Evolutionary conservation across 2,888 invertebrate species (phyloP), one percentile per base, ranked within the genome.

Genomic region (Drosophila peninsularis): DNA sequence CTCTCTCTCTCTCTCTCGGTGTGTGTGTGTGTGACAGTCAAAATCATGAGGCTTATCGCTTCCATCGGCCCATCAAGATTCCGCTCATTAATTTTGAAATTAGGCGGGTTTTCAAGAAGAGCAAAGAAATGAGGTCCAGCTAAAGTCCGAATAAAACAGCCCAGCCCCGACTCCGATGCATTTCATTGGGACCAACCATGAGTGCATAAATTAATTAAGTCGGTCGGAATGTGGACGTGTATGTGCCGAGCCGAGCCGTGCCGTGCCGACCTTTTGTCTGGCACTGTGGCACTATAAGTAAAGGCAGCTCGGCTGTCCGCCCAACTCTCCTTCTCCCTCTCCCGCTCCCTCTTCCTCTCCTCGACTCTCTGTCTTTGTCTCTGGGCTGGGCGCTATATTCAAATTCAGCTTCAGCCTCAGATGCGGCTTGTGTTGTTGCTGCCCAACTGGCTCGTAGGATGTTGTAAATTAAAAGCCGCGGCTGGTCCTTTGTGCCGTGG

Each of bases 71-170:
- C 90, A 90, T 91, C 90, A 90, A 90, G 91, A 90, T 91, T 86
- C 90, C 90, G 88, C 82, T 91, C 91, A 91, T 91, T 91, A 91
- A 91, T 91, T 91, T 91, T 85, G 89, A 91, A 91, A 91, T 91
- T 91, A 91, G 90, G 90, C 89, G 86, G 87, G 88, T 90, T 90
- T 88, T 90, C 84, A 78, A 81, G 86, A 78, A 83, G 77, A 77
- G 78, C 63, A 78, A 76, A 83, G 80, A 88, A 85, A 74, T 85
- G 71, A 83, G 74, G 88, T 81, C 85, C 85, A 75, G 61, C 78
- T 67, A 74, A 81, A 77, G 67, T 66, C 70, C 75, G 62, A 82
- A 75, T 81, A 79, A 74, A 84, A 45, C 45, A 45, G 45, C 45
- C 78, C 24, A 24, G 61, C 60, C 60, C 37, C 55, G 68, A 61